Evolutionary conservation across 2,797 vertebrate genomes (phyloP).

Genomic region (Danio aesculapii): DNA sequence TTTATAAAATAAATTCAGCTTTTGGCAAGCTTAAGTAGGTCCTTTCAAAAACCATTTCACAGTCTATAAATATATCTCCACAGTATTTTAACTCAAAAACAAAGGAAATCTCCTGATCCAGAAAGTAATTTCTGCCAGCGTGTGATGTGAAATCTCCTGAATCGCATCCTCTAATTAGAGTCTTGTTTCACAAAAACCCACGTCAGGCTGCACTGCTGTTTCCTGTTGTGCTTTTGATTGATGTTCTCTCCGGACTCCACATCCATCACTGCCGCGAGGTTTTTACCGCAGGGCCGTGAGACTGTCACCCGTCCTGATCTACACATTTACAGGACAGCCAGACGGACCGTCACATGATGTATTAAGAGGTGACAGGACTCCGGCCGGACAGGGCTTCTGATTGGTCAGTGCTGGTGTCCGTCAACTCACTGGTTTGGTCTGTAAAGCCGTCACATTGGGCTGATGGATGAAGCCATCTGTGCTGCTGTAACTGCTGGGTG

Average conservation of each 20-base stretch:
- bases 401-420: conserved; percentile 30
- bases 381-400: background rate
- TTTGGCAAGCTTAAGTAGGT: background rate
- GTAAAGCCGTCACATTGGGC: conserved; percentile 36
- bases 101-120: conserved; percentile 4
- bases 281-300: conserved; percentile 48
- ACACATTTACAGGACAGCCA: conserved; percentile 49
- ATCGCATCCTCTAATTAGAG: conserved; percentile 47
- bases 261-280: conserved; percentile 53
- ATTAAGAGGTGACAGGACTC: conserved; percentile 23
- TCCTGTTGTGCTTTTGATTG: conserved; percentile 59
- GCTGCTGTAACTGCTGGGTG: conserved; percentile 31
- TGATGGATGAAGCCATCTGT: conserved; percentile 54
- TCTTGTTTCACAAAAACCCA: conserved; percentile 28
- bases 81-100: background rate
- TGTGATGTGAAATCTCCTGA: conserved; percentile 43
- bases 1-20: background rate
- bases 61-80: too few relatives aligned
- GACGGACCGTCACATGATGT: conserved; percentile 35
- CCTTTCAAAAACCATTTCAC: too few relatives aligned
- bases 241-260: conserved; percentile 46
- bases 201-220: conserved; percentile 35
- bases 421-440: conserved; percentile 42
- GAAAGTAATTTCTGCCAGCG: background rate
- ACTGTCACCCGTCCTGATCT: conserved; percentile 56